A percentile compares a stretch with the other conserved stretches of the same genome.
Evolutionary conservation across 2,113 vertebrate genomes (phyloP).

Genomic region (Syngnathoides biaculeatus): DNA sequence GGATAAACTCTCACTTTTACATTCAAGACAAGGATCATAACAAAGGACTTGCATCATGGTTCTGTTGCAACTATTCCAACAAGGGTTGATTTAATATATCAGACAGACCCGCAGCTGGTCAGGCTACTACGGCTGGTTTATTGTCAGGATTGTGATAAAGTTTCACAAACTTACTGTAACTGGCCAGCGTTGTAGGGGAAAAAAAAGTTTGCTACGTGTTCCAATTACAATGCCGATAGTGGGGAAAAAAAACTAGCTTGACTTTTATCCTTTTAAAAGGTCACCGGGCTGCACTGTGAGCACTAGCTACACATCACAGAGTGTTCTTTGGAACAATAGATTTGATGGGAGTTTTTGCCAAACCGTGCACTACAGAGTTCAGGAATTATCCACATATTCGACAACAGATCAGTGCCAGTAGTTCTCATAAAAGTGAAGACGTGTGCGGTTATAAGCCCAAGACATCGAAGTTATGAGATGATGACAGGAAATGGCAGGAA

Average conservation of each 20-base stretch:
- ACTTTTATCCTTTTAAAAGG: slow-evolving; percentile 14
- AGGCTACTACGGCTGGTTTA: slow-evolving; percentile 11
- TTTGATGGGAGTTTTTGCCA: slow-evolving; percentile 2
- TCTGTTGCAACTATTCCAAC: neutral
- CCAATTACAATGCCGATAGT: slow-evolving; percentile 24
- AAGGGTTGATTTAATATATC: neutral
- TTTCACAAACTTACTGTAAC: slow-evolving; percentile 38
- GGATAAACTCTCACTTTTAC: neutral
- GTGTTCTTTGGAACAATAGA: slow-evolving; percentile 20
- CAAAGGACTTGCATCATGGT: neutral
- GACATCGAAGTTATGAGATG: no score
- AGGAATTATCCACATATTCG: slow-evolving; percentile 19
- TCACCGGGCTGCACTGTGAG: slow-evolving; percentile 13
- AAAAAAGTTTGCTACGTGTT: slow-evolving; percentile 26
- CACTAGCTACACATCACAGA: slow-evolving; percentile 4
- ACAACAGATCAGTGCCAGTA: slow-evolving; percentile 9
- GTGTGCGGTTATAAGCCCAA: slow-evolving; percentile 28
- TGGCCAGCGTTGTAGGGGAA: slow-evolving; percentile 32
- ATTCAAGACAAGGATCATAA: neutral
- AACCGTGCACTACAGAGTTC: neutral
- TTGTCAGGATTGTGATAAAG: slow-evolving; percentile 26
- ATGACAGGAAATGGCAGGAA: no score
- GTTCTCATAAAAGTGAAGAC: slow-evolving; percentile 21
- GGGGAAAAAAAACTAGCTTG: slow-evolving; percentile 29
- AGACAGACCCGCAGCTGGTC: slow-evolving; percentile 16